phyloP scores from a whole-genome alignment of 2,888 invertebrate genomes.

The Pegoplata infirma region DNA sequence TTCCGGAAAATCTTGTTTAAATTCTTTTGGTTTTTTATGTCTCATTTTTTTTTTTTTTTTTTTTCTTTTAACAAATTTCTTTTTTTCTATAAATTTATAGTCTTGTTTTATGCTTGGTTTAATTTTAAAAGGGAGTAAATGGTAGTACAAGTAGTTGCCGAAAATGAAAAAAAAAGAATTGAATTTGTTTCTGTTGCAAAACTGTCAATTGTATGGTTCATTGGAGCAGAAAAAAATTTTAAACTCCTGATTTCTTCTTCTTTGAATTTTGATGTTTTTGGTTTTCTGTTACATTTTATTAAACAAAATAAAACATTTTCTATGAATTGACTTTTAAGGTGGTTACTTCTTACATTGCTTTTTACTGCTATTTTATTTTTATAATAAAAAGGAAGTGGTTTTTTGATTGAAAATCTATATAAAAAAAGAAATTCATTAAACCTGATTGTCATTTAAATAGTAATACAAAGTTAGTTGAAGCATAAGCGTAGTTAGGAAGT shows the following conservation, averaged over 20 bases:
- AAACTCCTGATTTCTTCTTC: constrained; percentile 35
- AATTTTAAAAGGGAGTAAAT: constrained; percentile 42
- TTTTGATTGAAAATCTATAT: background rate
- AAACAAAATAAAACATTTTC: constrained; percentile 10
- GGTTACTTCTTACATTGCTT: background rate
- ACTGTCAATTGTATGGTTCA: constrained; percentile 61
- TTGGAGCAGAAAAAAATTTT: constrained; percentile 57
- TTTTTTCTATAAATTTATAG: constrained; percentile 1
- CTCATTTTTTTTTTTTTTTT: background rate
- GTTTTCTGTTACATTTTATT: background rate
- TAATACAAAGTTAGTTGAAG: too few relatives aligned
- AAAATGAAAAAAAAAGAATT: background rate
- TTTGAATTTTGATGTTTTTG: constrained; percentile 12
- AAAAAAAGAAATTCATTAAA: background rate
- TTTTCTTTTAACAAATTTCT: background rate
- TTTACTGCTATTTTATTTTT: background rate
- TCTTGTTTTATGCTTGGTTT: constrained; percentile 46
- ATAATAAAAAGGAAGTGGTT: constrained; percentile 6
- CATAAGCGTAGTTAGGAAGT: too few relatives aligned
- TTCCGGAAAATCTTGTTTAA: background rate
- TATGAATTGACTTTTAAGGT: constrained; percentile 37
- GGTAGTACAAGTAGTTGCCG: too few relatives aligned
- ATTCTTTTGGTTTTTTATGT: background rate
- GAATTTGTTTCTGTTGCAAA: constrained; percentile 17
- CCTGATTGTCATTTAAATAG: too few relatives aligned